These are phyloP conservation scores for Drosophila merina DNA, from an alignment of 2,888 invertebrate genomes.

Conservation along the genomic window DNA sequence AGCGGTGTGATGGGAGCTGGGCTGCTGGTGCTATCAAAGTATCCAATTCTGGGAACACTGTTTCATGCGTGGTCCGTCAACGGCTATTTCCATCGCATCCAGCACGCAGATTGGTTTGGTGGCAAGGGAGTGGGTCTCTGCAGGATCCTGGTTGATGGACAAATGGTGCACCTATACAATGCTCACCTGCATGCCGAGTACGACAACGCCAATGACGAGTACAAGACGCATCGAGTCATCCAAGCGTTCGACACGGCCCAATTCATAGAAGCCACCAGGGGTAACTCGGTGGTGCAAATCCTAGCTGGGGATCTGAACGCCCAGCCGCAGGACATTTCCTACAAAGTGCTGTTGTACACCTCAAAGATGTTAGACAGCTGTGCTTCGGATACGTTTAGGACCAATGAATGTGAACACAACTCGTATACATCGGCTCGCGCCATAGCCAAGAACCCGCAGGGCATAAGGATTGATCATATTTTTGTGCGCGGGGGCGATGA, in stretches of 20 bases:
- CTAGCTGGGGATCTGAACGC: conserved; percentile 98
- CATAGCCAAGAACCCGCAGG: conserved; percentile 86
- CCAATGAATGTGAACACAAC: conserved; percentile 92
- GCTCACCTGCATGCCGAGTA: conserved; percentile 99
- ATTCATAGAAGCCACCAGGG: conserved; percentile 94
- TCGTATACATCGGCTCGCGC: conserved; percentile 89
- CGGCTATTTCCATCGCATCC: conserved; percentile 94
- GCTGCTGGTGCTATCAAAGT: conserved; percentile 93
- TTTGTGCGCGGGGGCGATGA: conserved; percentile 85
- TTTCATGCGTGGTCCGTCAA: conserved; percentile 98
- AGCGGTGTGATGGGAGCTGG: conserved; percentile 97
- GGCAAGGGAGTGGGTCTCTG: conserved; percentile 97
- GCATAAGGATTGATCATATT: conserved; percentile 97
- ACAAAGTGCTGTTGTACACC: conserved; percentile 87
- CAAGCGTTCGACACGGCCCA: conserved; percentile 98
- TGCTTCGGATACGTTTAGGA: conserved; percentile 85
- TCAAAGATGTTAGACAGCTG: conserved; percentile 85
- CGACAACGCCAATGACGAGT: conserved; percentile 92
- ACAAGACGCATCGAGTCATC: conserved; percentile 94
- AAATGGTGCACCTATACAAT: conserved; percentile 92
- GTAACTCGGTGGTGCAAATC: conserved; percentile 91
- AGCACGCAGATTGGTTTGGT: conserved; percentile 99
- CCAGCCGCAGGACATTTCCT: conserved; percentile 93
- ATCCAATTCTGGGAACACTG: conserved; percentile 92
- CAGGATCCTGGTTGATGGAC: conserved; percentile 88